Percentiles rank a stretch among this genome's conserved stretches.
These are phyloP conservation scores for Cossypha polioptera DNA, from an alignment of 2,797 vertebrate genomes.

Conservation along the genomic window DNA sequence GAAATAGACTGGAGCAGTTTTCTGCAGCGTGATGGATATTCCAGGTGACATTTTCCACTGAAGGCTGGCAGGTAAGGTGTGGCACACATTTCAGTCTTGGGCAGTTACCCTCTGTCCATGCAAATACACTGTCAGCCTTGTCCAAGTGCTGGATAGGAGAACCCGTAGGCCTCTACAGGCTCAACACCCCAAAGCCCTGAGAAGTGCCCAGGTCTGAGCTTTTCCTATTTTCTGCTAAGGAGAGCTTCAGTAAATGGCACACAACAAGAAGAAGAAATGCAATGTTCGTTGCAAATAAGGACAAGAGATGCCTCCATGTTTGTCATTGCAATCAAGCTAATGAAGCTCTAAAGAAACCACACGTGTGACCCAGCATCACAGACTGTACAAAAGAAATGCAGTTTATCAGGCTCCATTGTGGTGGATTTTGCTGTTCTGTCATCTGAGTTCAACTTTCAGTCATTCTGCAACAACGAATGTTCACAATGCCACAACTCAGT, in stretches of 20 bases:
- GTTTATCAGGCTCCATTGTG: not conserved
- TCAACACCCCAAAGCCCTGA: not conserved
- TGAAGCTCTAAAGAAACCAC: not conserved
- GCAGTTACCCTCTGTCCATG: accelerated
- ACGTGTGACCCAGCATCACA: not conserved
- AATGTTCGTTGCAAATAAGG: not conserved
- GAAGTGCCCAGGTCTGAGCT: not conserved
- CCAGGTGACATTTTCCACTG: not conserved
- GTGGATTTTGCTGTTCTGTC: not conserved
- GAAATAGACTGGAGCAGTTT: not conserved
- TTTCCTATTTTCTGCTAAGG: not conserved
- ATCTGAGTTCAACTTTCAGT: not conserved
- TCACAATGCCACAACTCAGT: not conserved
- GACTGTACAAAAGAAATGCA: not conserved
- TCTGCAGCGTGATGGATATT: not conserved
- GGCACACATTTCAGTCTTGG: not conserved
- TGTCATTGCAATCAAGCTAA: not conserved
- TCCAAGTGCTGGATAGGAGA: not conserved
- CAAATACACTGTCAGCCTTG: not conserved
- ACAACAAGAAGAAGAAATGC: not conserved
- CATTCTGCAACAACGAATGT: not conserved
- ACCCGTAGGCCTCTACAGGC: accelerated
- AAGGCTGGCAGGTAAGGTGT: not conserved
- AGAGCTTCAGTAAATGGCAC: not conserved
- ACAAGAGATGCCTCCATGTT: not conserved